phyloP scores from a whole-genome alignment of 2,888 invertebrate species.

The Trissolcus brochymenae region DNA sequence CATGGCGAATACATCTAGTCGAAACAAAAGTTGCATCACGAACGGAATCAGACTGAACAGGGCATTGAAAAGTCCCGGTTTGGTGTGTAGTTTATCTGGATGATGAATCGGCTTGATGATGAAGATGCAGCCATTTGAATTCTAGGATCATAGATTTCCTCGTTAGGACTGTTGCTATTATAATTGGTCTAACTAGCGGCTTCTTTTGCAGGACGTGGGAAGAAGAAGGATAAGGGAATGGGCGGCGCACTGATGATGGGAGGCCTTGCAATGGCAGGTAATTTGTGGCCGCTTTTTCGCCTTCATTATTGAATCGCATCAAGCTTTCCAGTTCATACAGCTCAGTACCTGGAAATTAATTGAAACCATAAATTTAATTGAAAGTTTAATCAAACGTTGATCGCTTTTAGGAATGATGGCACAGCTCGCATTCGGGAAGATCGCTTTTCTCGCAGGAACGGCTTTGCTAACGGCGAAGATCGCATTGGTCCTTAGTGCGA shows the following conservation, averaged over 20 bases:
- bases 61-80: constrained; percentile 38
- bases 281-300: constrained; percentile 3
- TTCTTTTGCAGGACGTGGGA: constrained; percentile 76
- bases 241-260: constrained; percentile 80
- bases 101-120: constrained; percentile 37
- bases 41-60: constrained; percentile 38
- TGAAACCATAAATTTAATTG: too few relatives aligned
- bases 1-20: background rate
- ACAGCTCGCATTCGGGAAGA: constrained; percentile 83
- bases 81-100: constrained; percentile 34
- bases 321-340: background rate
- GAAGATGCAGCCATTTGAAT: constrained; percentile 28
- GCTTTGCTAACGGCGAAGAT: constrained; percentile 83
- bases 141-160: constrained; percentile 22
- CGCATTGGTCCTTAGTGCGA: constrained; percentile 80
- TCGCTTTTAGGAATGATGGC: constrained; percentile 78
- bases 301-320: too few relatives aligned
- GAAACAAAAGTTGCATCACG: background rate
- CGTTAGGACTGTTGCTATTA: constrained; percentile 23
- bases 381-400: background rate
- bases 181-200: constrained; percentile 47
- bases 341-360: background rate
- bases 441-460: constrained; percentile 82
- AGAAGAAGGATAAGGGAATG: constrained; percentile 76
- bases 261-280: constrained; percentile 79